Conservation (phyloP, 64 coral and sea anemone genomes). For the Catalaphyllia jardinei region DNA sequence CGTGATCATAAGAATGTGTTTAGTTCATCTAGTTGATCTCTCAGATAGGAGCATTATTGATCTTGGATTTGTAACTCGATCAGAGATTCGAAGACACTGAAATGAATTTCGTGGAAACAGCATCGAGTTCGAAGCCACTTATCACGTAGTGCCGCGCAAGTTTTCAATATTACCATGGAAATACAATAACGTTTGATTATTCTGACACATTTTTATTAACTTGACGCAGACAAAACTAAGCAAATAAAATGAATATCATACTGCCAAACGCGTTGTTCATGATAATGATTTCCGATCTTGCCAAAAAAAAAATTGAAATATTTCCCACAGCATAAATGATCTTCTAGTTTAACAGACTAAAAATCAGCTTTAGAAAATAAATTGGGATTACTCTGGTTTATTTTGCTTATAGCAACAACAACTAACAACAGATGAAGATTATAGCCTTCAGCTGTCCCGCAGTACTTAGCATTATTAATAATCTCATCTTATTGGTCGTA, state of each 20-base stretch:
- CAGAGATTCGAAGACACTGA: neutral
- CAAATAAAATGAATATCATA: constrained; percentile 36
- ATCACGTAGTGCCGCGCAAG: neutral
- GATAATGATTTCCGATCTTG: neutral
- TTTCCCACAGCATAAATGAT: neutral
- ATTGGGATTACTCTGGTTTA: neutral
- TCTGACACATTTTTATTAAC: constrained; percentile 37
- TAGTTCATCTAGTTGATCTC: neutral
- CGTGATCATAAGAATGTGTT: too few species aligned
- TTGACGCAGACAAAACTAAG: constrained; percentile 12
- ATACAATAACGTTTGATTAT: constrained; percentile 3
- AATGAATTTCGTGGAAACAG: neutral
- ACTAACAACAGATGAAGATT: neutral
- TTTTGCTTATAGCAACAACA: constrained; percentile 7
- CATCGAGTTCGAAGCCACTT: neutral
- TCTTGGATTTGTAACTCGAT: neutral
- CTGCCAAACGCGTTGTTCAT: neutral
- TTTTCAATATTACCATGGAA: constrained; percentile 31
- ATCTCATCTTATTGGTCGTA: too few species aligned
- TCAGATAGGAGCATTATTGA: neutral
- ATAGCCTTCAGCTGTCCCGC: neutral
- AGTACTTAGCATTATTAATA: too few species aligned
- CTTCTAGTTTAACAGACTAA: neutral
- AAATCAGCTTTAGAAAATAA: neutral
- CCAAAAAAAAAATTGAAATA: too few species aligned